Conservation (phyloP, 2,888 invertebrate species). For the Venustoraphidia nigricollis region DNA sequence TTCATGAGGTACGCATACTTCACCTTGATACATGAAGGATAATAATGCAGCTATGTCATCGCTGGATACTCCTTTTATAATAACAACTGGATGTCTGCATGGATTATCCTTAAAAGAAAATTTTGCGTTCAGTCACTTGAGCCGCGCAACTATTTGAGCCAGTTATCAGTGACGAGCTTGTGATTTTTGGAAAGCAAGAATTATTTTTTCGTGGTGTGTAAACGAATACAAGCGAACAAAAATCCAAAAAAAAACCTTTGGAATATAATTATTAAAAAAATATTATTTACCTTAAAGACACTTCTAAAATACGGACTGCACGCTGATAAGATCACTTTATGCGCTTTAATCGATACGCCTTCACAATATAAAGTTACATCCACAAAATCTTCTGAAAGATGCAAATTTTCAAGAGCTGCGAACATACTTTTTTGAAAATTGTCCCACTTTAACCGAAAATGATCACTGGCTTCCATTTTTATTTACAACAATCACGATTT, state of each 20-base stretch:
- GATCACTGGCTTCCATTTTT: constrained; percentile 30
- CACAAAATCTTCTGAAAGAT: constrained; percentile 52
- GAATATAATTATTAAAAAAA: not conserved
- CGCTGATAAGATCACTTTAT: constrained; percentile 59
- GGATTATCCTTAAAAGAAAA: constrained; percentile 44
- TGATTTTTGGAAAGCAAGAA: too few relatives aligned
- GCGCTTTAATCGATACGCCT: constrained; percentile 54
- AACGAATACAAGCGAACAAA: too few relatives aligned
- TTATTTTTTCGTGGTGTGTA: too few relatives aligned
- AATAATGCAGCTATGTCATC: constrained; percentile 49
- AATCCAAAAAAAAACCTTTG: too few relatives aligned
- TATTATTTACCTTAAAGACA: constrained; percentile 45
- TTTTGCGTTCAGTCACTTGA: not conserved
- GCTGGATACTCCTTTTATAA: constrained; percentile 50
- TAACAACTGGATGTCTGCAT: constrained; percentile 57
- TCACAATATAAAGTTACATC: constrained; percentile 61
- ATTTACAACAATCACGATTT: constrained; percentile 2
- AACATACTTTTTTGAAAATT: constrained; percentile 57
- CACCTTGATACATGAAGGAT: constrained; percentile 58
- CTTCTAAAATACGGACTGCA: constrained; percentile 62
- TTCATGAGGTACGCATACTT: constrained; percentile 52
- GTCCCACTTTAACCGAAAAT: constrained; percentile 62
- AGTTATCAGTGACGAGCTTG: not conserved
- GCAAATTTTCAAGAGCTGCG: constrained; percentile 50
- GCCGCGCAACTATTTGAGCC: not conserved